Conservation (phyloP, 2,113 vertebrate genomes). For the Lagopus leucura region DNA sequence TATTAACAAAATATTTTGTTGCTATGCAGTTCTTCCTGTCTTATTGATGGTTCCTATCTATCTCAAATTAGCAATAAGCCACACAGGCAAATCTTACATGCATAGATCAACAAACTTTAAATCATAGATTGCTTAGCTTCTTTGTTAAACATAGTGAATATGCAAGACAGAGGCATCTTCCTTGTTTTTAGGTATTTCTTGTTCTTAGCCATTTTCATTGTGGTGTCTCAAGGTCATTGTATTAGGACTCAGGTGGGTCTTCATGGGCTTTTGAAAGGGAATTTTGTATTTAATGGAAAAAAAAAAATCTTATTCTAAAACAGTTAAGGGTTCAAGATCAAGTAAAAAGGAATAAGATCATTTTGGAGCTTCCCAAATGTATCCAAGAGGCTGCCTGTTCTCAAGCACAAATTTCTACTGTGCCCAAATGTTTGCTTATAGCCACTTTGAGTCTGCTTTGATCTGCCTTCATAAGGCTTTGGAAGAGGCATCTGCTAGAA, state of each 20-base stretch:
- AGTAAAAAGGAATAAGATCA: neutral
- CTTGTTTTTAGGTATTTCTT: neutral
- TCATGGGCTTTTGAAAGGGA: neutral
- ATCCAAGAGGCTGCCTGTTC: neutral
- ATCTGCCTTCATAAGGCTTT: neutral
- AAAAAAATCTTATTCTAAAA: neutral
- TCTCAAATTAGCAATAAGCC: constrained; percentile 25
- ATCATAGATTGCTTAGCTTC: neutral
- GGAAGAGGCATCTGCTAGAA: neutral
- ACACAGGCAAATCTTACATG: constrained; percentile 4
- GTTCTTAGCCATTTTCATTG: neutral
- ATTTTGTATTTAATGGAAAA: neutral
- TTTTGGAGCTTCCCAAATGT: neutral
- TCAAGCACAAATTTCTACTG: neutral
- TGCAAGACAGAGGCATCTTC: neutral
- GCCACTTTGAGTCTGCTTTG: neutral
- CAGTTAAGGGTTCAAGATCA: neutral
- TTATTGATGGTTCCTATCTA: constrained; percentile 13
- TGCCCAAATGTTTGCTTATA: neutral
- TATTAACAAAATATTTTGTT: constrained; percentile 69
- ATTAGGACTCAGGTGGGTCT: neutral
- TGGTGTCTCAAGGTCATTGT: neutral
- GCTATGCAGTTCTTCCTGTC: constrained; percentile 22
- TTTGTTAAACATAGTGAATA: neutral
- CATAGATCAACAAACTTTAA: constrained; percentile 17